Percentiles rank a stretch among this genome's conserved stretches.
phyloP scores from a whole-genome alignment of 2,888 invertebrate species.

The Herminia tarsipennalis region DNA sequence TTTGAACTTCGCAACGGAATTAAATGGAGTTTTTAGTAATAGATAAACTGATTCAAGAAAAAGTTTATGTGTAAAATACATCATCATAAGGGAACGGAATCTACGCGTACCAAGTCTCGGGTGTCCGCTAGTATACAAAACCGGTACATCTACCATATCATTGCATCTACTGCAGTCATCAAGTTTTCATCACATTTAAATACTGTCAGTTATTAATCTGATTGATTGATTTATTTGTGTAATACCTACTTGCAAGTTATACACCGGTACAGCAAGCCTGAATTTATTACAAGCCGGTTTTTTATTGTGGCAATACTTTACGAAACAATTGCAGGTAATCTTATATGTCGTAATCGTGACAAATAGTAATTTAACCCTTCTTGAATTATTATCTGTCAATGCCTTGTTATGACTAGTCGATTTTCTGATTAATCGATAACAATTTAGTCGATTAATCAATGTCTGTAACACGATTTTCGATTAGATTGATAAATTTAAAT shows the following conservation, averaged over 20 bases:
- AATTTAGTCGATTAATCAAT: constrained; percentile 7
- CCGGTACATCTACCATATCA: too few relatives aligned
- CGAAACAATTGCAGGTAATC: constrained; percentile 25
- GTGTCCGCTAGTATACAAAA: too few relatives aligned
- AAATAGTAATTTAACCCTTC: constrained; percentile 28
- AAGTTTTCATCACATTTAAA: too few relatives aligned
- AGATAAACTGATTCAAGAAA: too few relatives aligned
- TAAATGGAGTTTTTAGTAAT: too few relatives aligned
- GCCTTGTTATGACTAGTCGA: constrained; percentile 2
- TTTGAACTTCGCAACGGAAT: too few relatives aligned
- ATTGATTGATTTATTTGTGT: constrained; percentile 20
- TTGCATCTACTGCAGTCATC: too few relatives aligned
- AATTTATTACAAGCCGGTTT: constrained; percentile 17
- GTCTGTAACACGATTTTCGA: neutral
- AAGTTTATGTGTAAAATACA: too few relatives aligned
- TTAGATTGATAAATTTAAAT: too few relatives aligned
- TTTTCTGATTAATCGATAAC: constrained; percentile 16
- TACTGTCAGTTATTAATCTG: constrained; percentile 18
- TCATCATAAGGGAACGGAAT: too few relatives aligned
- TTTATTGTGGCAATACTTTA: constrained; percentile 15
- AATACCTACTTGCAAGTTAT: neutral
- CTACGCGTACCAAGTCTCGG: too few relatives aligned
- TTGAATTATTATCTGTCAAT: constrained; percentile 18
- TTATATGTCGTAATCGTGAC: constrained; percentile 23
- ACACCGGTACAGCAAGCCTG: constrained; percentile 13